Base-by-base conservation (phyloP, 2,888 invertebrate genomes). In the Alsophila aescularia region DNA sequence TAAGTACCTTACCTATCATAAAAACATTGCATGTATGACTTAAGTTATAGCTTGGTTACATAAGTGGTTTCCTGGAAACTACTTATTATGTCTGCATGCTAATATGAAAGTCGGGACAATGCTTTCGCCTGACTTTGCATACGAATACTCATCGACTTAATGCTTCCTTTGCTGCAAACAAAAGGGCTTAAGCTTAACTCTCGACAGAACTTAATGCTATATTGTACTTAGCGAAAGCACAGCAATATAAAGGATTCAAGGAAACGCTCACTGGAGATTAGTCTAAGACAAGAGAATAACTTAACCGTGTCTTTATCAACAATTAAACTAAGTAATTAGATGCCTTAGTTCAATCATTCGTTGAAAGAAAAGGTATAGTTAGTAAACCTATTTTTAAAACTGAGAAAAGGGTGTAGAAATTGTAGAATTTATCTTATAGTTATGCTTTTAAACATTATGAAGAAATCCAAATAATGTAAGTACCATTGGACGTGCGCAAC, bases 71-170 rank as follows among this genome's bases (percentile, higher is more conserved):
- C 81, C 79, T 80, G 74, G 79, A 74, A 80, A 69, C 72, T 62
- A 64, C 72, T 62, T 64, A 65, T 68, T 72, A 69, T 44, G 56
- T 52, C 69, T 73, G 77, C 74, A 75, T 81, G 69, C 66, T 76
- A 76, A 83, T 81, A 85, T 76, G 85, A 86, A 87, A 86, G 86
- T 75, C 68, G 68, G 73, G 70, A 79, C 80, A 79, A 77, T 79
- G 59, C 69, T 42, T 50, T 55, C 40, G 50, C 45, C 36, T 55
- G 41, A 52, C 56, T 63, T 61, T 64, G 55, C 59, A 58, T 60
- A 58, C 52, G 49, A 60, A 62, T 58, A 58, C 50, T 58, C 52
- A 44, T 54, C 40, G 49, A 53, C 56, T 40, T 49, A 58, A 59
- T 51, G 52, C 52, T 62, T 64, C 59, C 59, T 59, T 50, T 59